Conservation (phyloP, 2,888 invertebrate species). For the Macaria liturata region DNA sequence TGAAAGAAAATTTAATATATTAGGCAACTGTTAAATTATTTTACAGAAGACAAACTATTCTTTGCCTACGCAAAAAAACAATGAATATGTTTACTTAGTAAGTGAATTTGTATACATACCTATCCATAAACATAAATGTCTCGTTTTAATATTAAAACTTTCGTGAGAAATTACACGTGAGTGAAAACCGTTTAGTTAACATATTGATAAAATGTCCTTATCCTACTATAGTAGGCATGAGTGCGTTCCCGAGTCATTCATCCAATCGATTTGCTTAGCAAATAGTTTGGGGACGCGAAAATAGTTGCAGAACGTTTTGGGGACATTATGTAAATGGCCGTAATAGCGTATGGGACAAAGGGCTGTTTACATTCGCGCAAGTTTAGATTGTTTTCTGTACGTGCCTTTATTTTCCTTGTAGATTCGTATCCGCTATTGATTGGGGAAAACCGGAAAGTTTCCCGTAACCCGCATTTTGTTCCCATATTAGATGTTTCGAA, state of each 20-base stretch:
- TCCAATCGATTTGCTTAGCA: conserved; percentile 34
- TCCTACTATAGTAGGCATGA: neutral
- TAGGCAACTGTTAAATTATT: too few species aligned
- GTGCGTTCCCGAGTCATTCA: conserved; percentile 7
- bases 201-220: too few species aligned
- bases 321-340: conserved; percentile 34
- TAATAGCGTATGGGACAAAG: conserved; percentile 34
- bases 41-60: too few species aligned
- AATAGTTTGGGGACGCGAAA: conserved; percentile 31
- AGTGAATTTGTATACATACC: too few species aligned
- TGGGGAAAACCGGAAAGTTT: conserved; percentile 18
- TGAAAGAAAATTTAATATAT: too few species aligned
- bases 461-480: neutral
- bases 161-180: too few species aligned
- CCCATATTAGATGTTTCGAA: too few species aligned
- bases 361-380: conserved; percentile 35
- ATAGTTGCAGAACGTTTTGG: conserved; percentile 31
- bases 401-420: conserved; percentile 30
- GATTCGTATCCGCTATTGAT: conserved; percentile 15
- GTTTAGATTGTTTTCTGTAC: conserved; percentile 36
- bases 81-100: too few species aligned
- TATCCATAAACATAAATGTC: too few species aligned
- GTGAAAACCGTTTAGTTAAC: too few species aligned
- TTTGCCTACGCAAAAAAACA: too few species aligned
- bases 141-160: too few species aligned